phyloP scores from a whole-genome alignment of 2,888 invertebrate species.

The Drosophila infuscata region DNA sequence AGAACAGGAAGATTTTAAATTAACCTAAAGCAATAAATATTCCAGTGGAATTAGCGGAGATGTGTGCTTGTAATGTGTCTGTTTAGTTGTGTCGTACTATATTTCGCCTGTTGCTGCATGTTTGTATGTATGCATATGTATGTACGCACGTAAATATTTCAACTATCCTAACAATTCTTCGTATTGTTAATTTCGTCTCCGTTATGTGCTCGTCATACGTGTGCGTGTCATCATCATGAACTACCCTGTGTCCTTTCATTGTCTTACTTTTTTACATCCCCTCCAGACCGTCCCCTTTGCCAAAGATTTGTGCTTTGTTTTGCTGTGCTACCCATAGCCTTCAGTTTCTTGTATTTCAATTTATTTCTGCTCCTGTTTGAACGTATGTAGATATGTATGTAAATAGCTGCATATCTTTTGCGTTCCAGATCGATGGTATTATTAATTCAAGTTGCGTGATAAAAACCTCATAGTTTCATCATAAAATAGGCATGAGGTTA shows the following conservation, averaged over 20 bases:
- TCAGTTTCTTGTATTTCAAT: constrained; percentile 3
- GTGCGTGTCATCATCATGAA: constrained; percentile 15
- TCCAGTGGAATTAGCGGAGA: constrained; percentile 32
- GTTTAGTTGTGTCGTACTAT: background rate
- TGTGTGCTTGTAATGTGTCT: constrained; percentile 21
- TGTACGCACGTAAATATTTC: background rate
- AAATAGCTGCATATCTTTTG: background rate
- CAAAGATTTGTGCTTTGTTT: constrained; percentile 16
- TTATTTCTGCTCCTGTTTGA: constrained; percentile 6
- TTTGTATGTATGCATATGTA: background rate
- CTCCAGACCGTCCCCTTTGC: background rate
- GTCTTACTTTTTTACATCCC: constrained; percentile 2
- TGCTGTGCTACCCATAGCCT: constrained; percentile 21
- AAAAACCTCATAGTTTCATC: background rate
- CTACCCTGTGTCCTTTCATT: constrained; percentile 43
- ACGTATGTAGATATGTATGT: background rate
- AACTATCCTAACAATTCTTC: constrained; percentile 13
- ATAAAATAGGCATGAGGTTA: background rate
- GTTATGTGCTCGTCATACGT: constrained; percentile 14
- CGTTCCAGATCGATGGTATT: background rate
- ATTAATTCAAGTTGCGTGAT: constrained; percentile 10
- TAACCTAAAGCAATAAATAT: constrained; percentile 11
- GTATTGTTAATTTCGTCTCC: constrained; percentile 8
- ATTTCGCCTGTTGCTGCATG: constrained; percentile 19
- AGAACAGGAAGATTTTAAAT: background rate